Evolutionary conservation across 1,140 invertebrate genomes (phyloP), one percentile per base, ranked within the genome.

Genomic region (Medauroidea extradentata): DNA sequence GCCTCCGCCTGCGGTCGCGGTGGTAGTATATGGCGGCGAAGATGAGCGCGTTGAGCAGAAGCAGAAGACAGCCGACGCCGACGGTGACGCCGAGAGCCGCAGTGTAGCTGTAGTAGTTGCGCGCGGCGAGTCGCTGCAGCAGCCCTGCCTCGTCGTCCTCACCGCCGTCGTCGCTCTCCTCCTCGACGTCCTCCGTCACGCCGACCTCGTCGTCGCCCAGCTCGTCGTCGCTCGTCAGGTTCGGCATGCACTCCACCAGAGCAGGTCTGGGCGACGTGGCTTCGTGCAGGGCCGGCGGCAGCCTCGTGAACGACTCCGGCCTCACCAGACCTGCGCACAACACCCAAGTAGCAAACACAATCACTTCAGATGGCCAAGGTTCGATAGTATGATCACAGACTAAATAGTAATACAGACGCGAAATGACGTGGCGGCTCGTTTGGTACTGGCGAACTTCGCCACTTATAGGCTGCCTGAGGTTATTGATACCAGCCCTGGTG

Each of bases 11-110:
- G 4, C 81, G 70, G 58, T 89, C 85, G 34, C 88, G 76, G 67
- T 93, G 89, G 68, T 93, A 90, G 72, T 92, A 94, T 57, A 94
- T 89, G 46, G 88, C 91, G 2, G 90, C 89, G 68, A 94, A 94
- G 50, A 94, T 89, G 43, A 94, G 75, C 73, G 93, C 83, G 74
- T 96, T 94, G 13, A 95, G 79, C 2, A 93, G 81, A 3, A 96
- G 78, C 3, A 96, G 80, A 43, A 91, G 87, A 69, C 91, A 93
- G 1, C 93, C 93, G 18, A 94, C 86, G 1, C 91, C 90, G 13
- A 94, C 88, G 0, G 91, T 94, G n/a, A 94, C 86, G 13, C 86
- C 88, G n/a, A 94, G 78, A 8, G 89, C 89, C 1, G 90, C 88
- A 0, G 88, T 90, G 63, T 89, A 90, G 64, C 81, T 84, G 66